phyloP scores from a whole-genome alignment of 2,797 vertebrate genomes.

The Pseudochirops corinnae region DNA sequence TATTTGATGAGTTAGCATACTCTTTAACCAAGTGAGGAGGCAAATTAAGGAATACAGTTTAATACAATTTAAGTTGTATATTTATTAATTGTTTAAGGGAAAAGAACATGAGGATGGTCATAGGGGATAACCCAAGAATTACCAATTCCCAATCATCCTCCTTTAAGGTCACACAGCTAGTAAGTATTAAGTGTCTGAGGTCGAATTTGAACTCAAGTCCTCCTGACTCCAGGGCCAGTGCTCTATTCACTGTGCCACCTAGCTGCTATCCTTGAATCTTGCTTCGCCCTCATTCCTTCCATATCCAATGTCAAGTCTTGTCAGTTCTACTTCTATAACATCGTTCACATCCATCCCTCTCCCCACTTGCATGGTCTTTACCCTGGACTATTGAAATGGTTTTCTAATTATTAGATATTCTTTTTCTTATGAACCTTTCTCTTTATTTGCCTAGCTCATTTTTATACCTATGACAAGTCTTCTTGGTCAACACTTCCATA shows the following conservation, averaged over 20 bases:
- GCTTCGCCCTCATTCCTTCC: not conserved
- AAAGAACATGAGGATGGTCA: not conserved
- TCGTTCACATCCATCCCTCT: not conserved
- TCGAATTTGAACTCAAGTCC: too few species aligned
- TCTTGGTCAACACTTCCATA: not conserved
- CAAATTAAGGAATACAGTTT: not conserved
- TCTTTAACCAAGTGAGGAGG: not conserved
- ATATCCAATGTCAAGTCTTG: not conserved
- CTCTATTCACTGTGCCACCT: too few species aligned
- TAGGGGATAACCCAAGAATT: not conserved
- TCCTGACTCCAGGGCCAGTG: too few species aligned
- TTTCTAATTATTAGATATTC: not conserved
- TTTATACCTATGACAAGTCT: not conserved
- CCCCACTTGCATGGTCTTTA: not conserved
- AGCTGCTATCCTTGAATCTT: not conserved
- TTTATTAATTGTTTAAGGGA: not conserved
- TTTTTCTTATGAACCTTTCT: not conserved
- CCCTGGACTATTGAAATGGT: not conserved
- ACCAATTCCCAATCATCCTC: fast-evolving
- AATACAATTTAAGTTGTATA: not conserved
- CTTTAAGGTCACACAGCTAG: too few species aligned
- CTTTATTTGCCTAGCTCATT: not conserved
- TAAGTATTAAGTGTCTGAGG: too few species aligned
- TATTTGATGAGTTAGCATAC: not conserved
- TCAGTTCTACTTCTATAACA: not conserved